phyloP scores from a whole-genome alignment of 2,113 vertebrate species.

The Archilochus colubris region DNA sequence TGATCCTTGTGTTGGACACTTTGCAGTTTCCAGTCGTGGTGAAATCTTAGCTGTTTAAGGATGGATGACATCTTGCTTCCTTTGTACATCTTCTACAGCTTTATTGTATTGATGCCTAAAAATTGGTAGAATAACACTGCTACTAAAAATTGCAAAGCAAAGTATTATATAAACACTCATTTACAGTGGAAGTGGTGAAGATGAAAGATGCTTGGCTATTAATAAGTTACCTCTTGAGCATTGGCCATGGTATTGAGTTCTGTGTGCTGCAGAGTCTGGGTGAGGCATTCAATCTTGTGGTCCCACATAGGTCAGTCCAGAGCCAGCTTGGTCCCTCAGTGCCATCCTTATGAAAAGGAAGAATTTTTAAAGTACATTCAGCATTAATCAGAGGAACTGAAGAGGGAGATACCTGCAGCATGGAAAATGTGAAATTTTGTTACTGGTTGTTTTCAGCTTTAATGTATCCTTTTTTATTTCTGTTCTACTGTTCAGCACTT shows the following conservation, averaged over 20 bases:
- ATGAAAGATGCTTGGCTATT: not conserved
- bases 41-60: not conserved
- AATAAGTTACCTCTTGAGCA: not conserved
- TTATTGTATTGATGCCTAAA: not conserved
- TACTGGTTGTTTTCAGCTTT: not conserved
- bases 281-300: not conserved
- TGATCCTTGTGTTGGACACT: not conserved
- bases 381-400: not conserved
- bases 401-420: not conserved
- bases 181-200: not conserved
- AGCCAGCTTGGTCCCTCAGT: not conserved
- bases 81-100: not conserved
- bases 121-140: not conserved
- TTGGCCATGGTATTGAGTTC: not conserved
- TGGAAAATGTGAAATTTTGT: not conserved
- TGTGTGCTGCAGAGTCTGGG: not conserved
- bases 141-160: not conserved
- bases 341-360: not conserved
- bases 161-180: not conserved
- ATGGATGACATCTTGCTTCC: not conserved
- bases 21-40: accelerated
- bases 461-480: not conserved
- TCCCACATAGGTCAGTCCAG: not conserved
- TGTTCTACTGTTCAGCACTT: not conserved
- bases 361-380: not conserved